A percentile compares a stretch with the other conserved stretches of the same genome.
Conservation (phyloP, 2,888 invertebrate species). For the Chalcis sispes region DNA sequence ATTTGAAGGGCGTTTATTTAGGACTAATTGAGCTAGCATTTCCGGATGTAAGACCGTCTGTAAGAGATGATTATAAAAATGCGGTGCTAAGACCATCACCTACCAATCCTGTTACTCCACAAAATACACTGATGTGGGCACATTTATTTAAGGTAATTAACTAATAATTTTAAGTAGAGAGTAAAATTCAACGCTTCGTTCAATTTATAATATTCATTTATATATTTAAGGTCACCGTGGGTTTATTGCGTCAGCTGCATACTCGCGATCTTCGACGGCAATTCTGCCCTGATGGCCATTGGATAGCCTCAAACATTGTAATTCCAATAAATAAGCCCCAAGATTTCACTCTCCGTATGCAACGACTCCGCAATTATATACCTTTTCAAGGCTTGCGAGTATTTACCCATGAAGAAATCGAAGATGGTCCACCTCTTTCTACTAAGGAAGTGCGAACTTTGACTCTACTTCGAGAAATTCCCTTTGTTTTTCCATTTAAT, state of each 20-base stretch:
- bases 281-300: slow-evolving; percentile 85
- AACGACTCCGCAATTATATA: slow-evolving; percentile 74
- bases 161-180: background rate
- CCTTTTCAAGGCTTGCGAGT: slow-evolving; percentile 79
- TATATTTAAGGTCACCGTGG: slow-evolving; percentile 79
- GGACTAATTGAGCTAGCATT: slow-evolving; percentile 92
- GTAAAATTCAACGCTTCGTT: background rate
- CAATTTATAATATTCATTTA: slow-evolving; percentile 73
- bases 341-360: slow-evolving; percentile 78
- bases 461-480: slow-evolving; percentile 93
- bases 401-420: slow-evolving; percentile 80
- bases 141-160: slow-evolving; percentile 83
- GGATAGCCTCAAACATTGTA: slow-evolving; percentile 79
- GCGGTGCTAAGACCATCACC: slow-evolving; percentile 71
- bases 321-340: slow-evolving; percentile 78
- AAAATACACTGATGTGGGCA: slow-evolving; percentile 84
- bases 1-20: slow-evolving; percentile 87
- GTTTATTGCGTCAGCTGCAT: slow-evolving; percentile 88
- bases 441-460: slow-evolving; percentile 92
- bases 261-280: slow-evolving; percentile 89
- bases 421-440: slow-evolving; percentile 90
- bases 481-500: slow-evolving; percentile 95
- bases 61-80: slow-evolving; percentile 81
- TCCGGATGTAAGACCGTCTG: slow-evolving; percentile 84
- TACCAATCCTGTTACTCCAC: slow-evolving; percentile 59